Conservation (phyloP, 1,140 invertebrate species). For the Sinella curviseta region DNA sequence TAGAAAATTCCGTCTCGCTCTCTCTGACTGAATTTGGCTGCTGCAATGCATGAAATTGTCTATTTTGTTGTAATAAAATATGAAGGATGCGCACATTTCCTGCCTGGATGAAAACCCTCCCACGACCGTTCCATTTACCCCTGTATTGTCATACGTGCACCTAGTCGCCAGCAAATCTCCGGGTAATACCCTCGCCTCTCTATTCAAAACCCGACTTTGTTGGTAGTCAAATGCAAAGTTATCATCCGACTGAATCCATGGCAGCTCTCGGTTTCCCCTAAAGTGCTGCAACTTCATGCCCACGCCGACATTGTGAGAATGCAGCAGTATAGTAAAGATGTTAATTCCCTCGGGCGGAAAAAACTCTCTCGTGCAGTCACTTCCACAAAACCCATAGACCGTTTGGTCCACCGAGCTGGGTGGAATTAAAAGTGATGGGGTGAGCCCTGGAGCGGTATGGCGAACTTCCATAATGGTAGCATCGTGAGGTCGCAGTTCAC, state of each 20-base stretch:
- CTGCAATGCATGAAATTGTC: neutral
- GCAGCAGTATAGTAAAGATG: slow-evolving; percentile 37
- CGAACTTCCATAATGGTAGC: slow-evolving; percentile 16
- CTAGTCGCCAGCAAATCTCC: neutral
- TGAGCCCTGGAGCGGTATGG: neutral
- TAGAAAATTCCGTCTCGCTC: neutral
- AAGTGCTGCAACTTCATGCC: slow-evolving; percentile 63
- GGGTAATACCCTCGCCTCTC: slow-evolving; percentile 26
- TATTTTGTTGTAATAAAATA: neutral
- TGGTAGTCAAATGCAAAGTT: slow-evolving; percentile 71
- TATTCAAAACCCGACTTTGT: slow-evolving; percentile 31
- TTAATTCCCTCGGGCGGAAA: slow-evolving; percentile 33
- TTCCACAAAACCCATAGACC: slow-evolving; percentile 28
- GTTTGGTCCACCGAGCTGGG: slow-evolving; percentile 8
- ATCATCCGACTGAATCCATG: slow-evolving; percentile 64
- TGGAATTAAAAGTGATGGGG: slow-evolving; percentile 13
- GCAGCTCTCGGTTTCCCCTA: no score
- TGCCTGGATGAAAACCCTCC: slow-evolving; percentile 86
- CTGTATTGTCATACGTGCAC: slow-evolving; percentile 79
- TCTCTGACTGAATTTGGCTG: neutral
- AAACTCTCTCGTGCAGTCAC: slow-evolving; percentile 20
- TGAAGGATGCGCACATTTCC: neutral
- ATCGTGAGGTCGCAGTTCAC: slow-evolving; percentile 17
- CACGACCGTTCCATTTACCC: slow-evolving; percentile 71
- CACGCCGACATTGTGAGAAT: slow-evolving; percentile 61